phyloP scores from a whole-genome alignment of 2,797 vertebrate genomes.

The Coregonus sp. region DNA sequence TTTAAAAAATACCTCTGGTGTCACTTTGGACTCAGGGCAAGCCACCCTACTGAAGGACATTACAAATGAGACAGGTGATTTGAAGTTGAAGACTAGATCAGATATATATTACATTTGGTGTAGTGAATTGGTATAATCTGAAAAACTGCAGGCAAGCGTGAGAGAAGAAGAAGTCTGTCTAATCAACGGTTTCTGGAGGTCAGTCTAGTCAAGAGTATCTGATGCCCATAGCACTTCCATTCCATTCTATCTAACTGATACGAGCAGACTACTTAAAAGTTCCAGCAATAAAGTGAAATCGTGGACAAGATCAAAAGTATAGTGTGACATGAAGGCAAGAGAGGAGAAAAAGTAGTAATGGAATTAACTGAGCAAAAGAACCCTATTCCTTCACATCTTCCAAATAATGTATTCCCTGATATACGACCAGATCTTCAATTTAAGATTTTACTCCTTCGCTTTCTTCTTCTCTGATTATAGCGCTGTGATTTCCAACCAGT shows the following conservation, averaged over 20 bases:
- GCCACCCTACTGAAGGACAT: neutral
- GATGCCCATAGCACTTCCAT: no score
- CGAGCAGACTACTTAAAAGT: no score
- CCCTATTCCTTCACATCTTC: conserved; percentile 3
- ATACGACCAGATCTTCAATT: neutral
- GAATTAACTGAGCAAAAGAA: neutral
- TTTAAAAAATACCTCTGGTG: neutral
- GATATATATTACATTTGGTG: no score
- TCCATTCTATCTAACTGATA: no score
- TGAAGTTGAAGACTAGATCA: neutral
- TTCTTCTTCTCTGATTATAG: neutral
- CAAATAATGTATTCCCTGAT: neutral
- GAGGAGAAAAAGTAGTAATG: neutral
- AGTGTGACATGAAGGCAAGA: neutral
- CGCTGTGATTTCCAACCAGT: neutral
- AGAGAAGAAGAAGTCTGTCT: no score
- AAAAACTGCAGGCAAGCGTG: no score
- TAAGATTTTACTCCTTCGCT: neutral
- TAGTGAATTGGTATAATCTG: no score
- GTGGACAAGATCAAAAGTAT: neutral
- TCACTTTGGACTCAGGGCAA: neutral
- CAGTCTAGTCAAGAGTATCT: no score
- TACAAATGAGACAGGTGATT: neutral
- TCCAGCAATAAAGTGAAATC: no score
- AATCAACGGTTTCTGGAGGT: no score